A percentile compares a stretch with the other conserved stretches of the same genome.
Conservation (phyloP, 2,113 vertebrate species). For the Zapus hudsonius region DNA sequence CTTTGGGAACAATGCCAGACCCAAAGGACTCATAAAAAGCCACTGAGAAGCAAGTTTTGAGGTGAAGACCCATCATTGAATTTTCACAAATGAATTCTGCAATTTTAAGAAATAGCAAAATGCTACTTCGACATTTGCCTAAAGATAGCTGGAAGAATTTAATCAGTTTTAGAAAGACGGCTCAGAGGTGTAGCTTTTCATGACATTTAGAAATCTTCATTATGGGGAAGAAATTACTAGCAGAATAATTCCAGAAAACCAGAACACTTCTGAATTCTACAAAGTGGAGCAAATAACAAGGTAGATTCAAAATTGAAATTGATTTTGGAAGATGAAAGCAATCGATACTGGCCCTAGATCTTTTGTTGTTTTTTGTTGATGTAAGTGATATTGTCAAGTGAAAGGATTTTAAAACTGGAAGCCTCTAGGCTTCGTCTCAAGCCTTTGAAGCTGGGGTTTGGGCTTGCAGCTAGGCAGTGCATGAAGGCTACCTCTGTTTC, state of each 20-base stretch:
- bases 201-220: neutral
- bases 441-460: conserved; percentile 42
- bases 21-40: conserved; percentile 39
- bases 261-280: neutral
- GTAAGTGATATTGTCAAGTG: conserved; percentile 42
- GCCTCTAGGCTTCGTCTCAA: neutral
- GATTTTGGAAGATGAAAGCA: conserved; percentile 16
- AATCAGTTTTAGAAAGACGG: conserved; percentile 1
- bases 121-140: neutral
- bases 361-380: neutral
- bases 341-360: neutral
- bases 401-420: conserved; percentile 34
- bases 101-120: conserved; percentile 38
- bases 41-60: conserved; percentile 15
- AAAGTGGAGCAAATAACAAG: neutral
- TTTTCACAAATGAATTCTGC: conserved; percentile 36
- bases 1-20: conserved; percentile 43
- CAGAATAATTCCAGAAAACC: neutral
- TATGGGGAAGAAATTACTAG: neutral
- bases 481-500: neutral
- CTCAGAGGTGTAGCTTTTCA: conserved; percentile 5
- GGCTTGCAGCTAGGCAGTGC: neutral
- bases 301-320: conserved; percentile 47
- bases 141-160: neutral
- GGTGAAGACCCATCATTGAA: neutral